These are phyloP conservation scores for Choloepus didactylus DNA, from an alignment of 2,797 vertebrate species.

Conservation along the genomic window DNA sequence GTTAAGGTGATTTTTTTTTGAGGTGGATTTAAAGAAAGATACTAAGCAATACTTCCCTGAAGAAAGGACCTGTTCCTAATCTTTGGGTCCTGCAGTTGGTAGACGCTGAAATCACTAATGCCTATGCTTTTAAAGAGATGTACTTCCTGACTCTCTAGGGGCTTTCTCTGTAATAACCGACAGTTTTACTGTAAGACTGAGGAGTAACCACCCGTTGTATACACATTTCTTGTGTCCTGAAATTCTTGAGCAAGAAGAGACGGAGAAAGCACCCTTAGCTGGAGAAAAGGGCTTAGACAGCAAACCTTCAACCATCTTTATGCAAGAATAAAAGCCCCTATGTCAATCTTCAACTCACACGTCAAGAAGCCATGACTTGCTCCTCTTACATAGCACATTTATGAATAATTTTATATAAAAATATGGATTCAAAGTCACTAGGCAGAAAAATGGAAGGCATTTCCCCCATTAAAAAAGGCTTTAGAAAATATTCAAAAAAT, in stretches of 20 bases:
- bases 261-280: constrained; percentile 3
- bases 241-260: constrained; percentile 43
- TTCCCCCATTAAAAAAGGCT: not conserved
- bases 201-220: not conserved
- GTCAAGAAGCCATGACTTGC: not conserved
- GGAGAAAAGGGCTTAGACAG: not conserved
- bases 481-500: no score
- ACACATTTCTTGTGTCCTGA: not conserved
- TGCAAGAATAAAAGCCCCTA: not conserved
- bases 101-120: not conserved
- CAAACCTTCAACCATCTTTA: not conserved
- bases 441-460: not conserved
- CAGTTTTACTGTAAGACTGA: not conserved
- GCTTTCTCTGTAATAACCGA: not conserved
- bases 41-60: not conserved
- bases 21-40: not conserved
- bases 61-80: not conserved
- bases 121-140: not conserved
- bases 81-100: accelerated
- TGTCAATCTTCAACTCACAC: not conserved
- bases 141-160: not conserved
- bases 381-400: not conserved
- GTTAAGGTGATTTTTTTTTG: not conserved
- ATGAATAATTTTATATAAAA: not conserved
- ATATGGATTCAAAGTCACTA: not conserved